A percentile compares a stretch with the other conserved stretches of the same genome.
These are phyloP conservation scores for Euplagia quadripunctaria DNA, from an alignment of 2,888 invertebrate genomes.

Conservation along the genomic window DNA sequence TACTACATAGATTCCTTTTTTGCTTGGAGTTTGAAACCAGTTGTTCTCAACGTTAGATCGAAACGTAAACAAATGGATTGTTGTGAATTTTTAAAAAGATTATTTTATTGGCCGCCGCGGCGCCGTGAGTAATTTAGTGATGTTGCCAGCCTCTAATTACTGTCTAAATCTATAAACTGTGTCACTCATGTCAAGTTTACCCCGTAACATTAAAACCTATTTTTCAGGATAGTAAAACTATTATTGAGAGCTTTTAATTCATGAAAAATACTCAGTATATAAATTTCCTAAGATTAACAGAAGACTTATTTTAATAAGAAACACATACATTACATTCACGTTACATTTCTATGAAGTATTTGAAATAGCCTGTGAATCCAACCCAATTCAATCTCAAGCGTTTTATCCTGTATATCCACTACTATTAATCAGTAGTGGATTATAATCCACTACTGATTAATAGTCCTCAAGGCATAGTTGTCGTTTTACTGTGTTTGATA, in stretches of 20 bases:
- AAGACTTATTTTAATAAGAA: no score
- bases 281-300: no score
- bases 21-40: constrained; percentile 41
- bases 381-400: no score
- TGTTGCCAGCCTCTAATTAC: constrained; percentile 69
- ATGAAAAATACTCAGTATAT: neutral
- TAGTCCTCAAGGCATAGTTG: no score
- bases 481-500: no score
- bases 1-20: constrained; percentile 46
- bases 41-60: constrained; percentile 60
- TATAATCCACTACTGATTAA: no score
- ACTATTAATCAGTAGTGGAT: no score
- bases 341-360: no score
- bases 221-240: neutral
- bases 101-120: constrained; percentile 69
- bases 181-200: constrained; percentile 62
- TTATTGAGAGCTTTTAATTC: neutral
- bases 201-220: constrained; percentile 15
- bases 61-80: constrained; percentile 61
- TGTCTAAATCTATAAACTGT: constrained; percentile 61
- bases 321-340: no score
- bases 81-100: constrained; percentile 83
- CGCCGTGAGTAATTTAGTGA: constrained; percentile 67
- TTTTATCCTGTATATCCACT: no score
- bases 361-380: no score